Base-by-base conservation (phyloP, 2,113 vertebrate species). In the Lathamus discolor region DNA sequence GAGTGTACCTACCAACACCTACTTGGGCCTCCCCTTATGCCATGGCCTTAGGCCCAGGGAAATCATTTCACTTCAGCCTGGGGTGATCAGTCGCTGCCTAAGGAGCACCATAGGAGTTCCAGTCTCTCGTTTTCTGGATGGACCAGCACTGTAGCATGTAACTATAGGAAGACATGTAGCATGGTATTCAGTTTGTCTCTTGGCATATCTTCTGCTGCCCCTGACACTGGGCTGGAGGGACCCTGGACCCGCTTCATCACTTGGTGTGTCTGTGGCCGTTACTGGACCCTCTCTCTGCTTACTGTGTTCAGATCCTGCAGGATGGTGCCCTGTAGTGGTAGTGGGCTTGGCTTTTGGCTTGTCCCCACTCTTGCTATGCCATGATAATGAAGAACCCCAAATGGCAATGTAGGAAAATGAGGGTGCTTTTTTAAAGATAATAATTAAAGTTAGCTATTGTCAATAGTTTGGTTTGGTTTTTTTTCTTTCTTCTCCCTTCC, bases 21-120 rank as follows among this genome's bases (percentile, higher is more conserved):
- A 6, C 59, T 43, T 3, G 8, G 7, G 37, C n/a, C 4, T 57
- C 9, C 7, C 2, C 3, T 11, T 52, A 23, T 6, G 5, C 33
- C 11, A 6, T 43, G n/a, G 9, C 41, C 27, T 4, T 43, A 46
- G 39, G 14, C 49, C 41, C 13, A 9, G 4, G 33, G 70, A 25
- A 28, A 8, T 35, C n/a, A 7, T 33, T 68, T 44, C 39, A n/a
- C 15, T 12, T 39, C 41, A 49, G 28, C 37, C 31, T n/a, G n/a
- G 18, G 12, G 6, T 17, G 13, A 5, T 43, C 15, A 35, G 44
- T 44, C 28, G 27, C 54, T n/a, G 23, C n/a, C 52, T 29, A 13
- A 55, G 61, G n/a, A 43, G 13, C 27, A 19, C 39, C 0, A 2
- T 13, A 31, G 27, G 27, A 62, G 33, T 49, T 19, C 31, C 52